phyloP scores from a whole-genome alignment of 2,113 vertebrate genomes.

The Lagopus leucura region DNA sequence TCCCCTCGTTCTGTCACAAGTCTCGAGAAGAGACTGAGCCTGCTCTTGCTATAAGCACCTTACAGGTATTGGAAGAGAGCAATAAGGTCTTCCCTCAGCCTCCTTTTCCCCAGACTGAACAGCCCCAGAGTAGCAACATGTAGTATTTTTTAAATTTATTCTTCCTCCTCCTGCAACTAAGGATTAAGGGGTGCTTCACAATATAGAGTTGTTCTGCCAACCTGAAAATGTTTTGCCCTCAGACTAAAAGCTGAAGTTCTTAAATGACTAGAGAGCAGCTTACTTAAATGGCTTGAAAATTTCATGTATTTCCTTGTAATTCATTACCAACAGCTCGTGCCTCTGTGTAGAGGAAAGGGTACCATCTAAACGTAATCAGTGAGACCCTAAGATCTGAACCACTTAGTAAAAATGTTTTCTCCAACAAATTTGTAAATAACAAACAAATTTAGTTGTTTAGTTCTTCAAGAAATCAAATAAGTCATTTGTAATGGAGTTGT shows the following conservation, averaged over 20 bases:
- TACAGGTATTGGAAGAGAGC: too few relatives aligned
- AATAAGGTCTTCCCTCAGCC: too few relatives aligned
- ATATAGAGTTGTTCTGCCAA: not conserved
- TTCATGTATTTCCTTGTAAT: not conserved
- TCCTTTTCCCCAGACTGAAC: too few relatives aligned
- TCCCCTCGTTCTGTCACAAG: too few relatives aligned
- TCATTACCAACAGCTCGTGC: not conserved
- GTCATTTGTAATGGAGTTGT: fast-evolving
- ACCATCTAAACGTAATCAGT: not conserved
- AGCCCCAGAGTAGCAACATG: not conserved
- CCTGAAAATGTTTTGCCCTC: not conserved
- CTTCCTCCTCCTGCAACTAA: not conserved
- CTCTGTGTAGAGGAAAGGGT: fast-evolving
- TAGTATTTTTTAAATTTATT: not conserved
- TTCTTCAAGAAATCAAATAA: not conserved
- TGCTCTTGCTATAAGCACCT: too few relatives aligned
- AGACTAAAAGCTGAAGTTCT: not conserved
- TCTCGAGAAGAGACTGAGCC: too few relatives aligned
- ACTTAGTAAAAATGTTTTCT: not conserved
- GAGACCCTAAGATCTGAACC: not conserved
- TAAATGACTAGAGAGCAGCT: not conserved
- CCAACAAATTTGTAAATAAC: too few relatives aligned
- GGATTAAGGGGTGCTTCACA: not conserved
- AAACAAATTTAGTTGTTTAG: too few relatives aligned
- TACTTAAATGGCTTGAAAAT: not conserved